Conservation (phyloP, 2,113 vertebrate genomes). For the Tetrao urogallus region DNA sequence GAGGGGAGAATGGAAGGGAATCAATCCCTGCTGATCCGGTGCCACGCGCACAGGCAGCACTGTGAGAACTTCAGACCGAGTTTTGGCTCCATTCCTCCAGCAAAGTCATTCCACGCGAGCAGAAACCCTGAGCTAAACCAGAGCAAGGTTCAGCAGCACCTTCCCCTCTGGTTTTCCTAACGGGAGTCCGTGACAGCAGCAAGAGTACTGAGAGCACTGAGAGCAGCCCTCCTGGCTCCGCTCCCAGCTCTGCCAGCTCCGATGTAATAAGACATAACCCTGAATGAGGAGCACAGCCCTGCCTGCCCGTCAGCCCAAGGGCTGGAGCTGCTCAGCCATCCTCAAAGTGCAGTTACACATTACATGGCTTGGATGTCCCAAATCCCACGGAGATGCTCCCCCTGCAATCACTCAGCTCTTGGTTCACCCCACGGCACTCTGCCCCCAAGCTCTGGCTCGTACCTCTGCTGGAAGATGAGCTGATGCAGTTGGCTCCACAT, state of each 20-base stretch:
- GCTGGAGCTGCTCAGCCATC: not conserved
- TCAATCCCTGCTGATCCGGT: not conserved
- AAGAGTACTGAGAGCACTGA: not conserved
- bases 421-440: accelerated
- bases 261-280: not conserved
- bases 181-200: not conserved
- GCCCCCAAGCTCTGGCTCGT: not conserved
- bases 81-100: not conserved
- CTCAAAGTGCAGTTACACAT: not conserved
- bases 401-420: not conserved
- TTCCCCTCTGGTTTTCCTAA: not conserved
- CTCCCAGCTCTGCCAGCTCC: not conserved
- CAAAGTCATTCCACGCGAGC: not conserved
- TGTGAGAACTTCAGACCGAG: not conserved
- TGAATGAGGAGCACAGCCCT: not conserved
- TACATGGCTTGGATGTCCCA: accelerated
- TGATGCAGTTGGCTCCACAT: conserved; percentile 76
- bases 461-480: conserved; percentile 66
- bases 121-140: not conserved
- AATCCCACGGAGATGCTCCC: accelerated
- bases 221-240: accelerated
- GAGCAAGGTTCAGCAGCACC: not conserved
- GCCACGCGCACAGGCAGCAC: not conserved
- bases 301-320: not conserved
- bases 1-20: not conserved